Evolutionary conservation across 2,113 vertebrate species (phyloP).

Genomic region (Platichthys flesus): DNA sequence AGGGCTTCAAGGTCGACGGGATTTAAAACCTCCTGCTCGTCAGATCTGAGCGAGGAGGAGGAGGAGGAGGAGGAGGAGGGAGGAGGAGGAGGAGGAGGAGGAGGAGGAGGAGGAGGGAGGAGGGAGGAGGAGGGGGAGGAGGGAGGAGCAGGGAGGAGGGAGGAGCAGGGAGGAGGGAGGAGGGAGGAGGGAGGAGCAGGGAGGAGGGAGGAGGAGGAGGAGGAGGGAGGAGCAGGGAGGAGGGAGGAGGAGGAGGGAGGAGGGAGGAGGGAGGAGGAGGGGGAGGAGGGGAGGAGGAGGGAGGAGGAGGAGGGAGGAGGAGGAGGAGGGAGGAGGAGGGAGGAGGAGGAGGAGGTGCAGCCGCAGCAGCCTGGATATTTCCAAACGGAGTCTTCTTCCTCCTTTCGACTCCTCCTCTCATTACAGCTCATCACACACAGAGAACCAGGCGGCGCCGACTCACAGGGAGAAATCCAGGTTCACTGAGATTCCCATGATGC

Average conservation of each 20-base stretch:
- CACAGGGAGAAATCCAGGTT: no score
- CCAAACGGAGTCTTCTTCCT: constrained; percentile 31
- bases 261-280: constrained; percentile 16
- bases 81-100: no score
- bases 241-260: constrained; percentile 13
- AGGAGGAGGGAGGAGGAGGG: neutral
- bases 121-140: constrained; percentile 27
- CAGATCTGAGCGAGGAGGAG: constrained; percentile 42
- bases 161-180: neutral
- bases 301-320: no score
- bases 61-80: neutral
- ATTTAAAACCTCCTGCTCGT: constrained; percentile 57
- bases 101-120: constrained; percentile 13
- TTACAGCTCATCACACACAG: constrained; percentile 30
- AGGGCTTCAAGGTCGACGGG: constrained; percentile 66
- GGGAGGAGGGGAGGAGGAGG: neutral
- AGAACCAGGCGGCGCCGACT: neutral
- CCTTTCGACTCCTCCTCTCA: constrained; percentile 34
- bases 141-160: neutral
- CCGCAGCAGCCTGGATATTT: constrained; percentile 36
- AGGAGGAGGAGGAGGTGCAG: constrained; percentile 26
- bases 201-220: constrained; percentile 29
- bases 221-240: no score
- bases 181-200: constrained; percentile 30
- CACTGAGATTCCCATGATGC: no score